Evolutionary conservation across 2,113 vertebrate genomes (phyloP), one percentile per base, ranked within the genome.

Genomic region (Apus apus): DNA sequence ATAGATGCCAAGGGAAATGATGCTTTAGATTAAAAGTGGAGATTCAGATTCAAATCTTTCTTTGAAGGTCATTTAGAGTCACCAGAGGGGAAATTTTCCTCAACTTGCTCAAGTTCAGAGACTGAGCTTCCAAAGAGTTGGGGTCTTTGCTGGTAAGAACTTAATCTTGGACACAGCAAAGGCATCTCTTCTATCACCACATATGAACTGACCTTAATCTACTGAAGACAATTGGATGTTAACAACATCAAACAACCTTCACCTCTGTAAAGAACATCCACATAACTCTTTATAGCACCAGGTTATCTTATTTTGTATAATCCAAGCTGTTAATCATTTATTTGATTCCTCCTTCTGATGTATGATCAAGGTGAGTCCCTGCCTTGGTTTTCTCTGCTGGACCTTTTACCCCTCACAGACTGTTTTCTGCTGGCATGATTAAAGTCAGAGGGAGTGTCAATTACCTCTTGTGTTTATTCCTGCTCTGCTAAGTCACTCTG

Each of bases 311-410:
- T 45, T 75, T 56, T 56, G 30, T 78, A 1, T 5, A 43, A 85
- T 21, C 29, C 51, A 62, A 51, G 45, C 53, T 72, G 82, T 82
- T 75, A 91, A 91, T 81, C 8, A 71, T 93, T 95, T 27, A 54
- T 93, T 67, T 25, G n/a, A 43, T 30, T 62, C 23, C 0, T 0
- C 56, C 87, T 87, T 74, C 81, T 89, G 51, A 54, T 51, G 65
- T 54, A 64, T 0, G 3, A 7, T 38, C 48, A 20, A 60, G 48
- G 51, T 21, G 74, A 67, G 29, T 46, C 57, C 20, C 11, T 32
- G 25, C 9, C 32, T 81, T n/a, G 1, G 8, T n/a, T 90, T 93
- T 72, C 38, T 15, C 38, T 72, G 48, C 53, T 62, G 70, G 46
- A 16, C 45, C 2, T 94, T 72, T 94, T 29, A 27, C 48, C 21